Base-by-base conservation (phyloP, 2,888 invertebrate genomes). In the Drosophila tripunctata region DNA sequence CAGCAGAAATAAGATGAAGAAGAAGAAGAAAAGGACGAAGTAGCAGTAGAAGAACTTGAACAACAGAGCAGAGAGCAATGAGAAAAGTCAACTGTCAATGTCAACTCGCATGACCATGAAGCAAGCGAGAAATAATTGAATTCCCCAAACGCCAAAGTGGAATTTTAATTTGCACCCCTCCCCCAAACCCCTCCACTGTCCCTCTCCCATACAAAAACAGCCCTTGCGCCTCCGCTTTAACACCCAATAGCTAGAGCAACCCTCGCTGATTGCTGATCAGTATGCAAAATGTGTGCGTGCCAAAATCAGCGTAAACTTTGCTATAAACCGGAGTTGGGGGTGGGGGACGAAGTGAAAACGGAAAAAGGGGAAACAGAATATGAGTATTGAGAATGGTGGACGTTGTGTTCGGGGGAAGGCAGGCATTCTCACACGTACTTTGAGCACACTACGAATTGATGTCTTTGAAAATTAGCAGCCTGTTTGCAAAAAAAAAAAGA, bases 61-160 rank as follows among this genome's bases (percentile, higher is more conserved):
- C 6, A 58, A 14, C 10, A 38, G n/a, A n/a, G n/a, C n/a, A n/a
- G n/a, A 27, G 27, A 27, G 27, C 10, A 27, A 51, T 43, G 21
- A 31, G 31, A 48, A 54, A 27, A 56, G 40, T 55, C 69, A 73
- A 76, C 65, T 66, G 62, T 69, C 72, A 81, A 84, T 84, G 74
- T 81, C 81, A 84, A 64, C 84, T 78, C 71, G 68, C 65, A 78
- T 68, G 86, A 63, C 73, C 64, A 57, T 63, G 50, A 68, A 63
- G 74, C 60, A 63, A 51, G 52, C 41, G 65, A 78, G 72, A 82
- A 83, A 81, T 88, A 88, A 88, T 88, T 89, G 89, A 89, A 88
- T 89, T 88, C 87, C 84, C 84, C 67, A 78, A 88, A 86, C 78
- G 89, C 80, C 89, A 89, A 88, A 89, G 75, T 76, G 88, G 89